Conservation (phyloP, 2,888 invertebrate genomes). For the Limnephilus lunatus region DNA sequence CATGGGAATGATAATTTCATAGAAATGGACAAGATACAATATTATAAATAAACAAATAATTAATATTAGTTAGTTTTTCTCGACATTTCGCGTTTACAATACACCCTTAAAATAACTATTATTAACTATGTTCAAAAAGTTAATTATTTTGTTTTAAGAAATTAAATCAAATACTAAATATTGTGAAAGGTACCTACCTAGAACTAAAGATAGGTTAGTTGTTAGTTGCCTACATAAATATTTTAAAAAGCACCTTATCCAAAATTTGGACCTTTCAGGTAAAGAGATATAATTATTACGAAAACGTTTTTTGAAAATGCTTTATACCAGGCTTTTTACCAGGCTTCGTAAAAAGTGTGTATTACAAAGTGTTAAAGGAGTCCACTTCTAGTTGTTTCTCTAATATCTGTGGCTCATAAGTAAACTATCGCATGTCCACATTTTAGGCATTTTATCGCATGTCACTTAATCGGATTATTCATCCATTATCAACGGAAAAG, state of each 20-base stretch:
- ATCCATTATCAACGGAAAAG: too few species aligned
- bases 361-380: not conserved
- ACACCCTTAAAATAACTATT: not conserved
- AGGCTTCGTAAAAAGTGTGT: not conserved
- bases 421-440: too few species aligned
- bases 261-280: not conserved
- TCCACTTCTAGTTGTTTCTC: not conserved
- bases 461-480: too few species aligned
- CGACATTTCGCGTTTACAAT: not conserved
- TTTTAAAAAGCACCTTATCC: not conserved
- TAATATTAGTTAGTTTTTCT: not conserved
- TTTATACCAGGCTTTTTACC: not conserved
- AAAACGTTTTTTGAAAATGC: not conserved
- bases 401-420: not conserved
- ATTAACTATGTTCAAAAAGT: not conserved
- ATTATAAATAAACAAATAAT: not conserved
- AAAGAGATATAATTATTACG: not conserved
- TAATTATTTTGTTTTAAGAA: not conserved
- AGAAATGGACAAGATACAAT: slow-evolving; percentile 13
- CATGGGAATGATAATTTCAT: slow-evolving; percentile 8
- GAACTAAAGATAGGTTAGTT: not conserved
- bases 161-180: not conserved
- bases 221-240: not conserved
- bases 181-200: not conserved
- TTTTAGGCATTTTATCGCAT: too few species aligned